phyloP scores from a whole-genome alignment of 2,113 vertebrate genomes.

The Sisor rabdophorus region DNA sequence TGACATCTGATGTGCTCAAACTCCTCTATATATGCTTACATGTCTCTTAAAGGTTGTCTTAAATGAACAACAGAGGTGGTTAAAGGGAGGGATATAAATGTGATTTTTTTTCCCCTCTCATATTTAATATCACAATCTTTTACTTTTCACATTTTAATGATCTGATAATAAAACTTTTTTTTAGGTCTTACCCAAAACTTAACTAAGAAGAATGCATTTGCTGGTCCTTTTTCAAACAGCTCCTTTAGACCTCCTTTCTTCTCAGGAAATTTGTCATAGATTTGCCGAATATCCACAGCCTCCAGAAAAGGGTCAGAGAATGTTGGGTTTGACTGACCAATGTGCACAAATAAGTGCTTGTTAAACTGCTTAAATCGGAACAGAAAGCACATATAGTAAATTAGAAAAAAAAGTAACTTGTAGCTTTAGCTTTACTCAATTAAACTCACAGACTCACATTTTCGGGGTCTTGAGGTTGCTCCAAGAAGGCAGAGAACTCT shows the following conservation, averaged over 20 bases:
- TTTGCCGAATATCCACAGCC: conserved; percentile 88
- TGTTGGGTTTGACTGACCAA: conserved; percentile 85
- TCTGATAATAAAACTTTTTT: conserved; percentile 19
- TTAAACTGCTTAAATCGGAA: conserved; percentile 75
- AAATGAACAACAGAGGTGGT: neutral
- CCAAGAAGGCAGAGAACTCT: conserved; percentile 92
- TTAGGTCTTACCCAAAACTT: conserved; percentile 88
- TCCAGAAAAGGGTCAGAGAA: conserved; percentile 87
- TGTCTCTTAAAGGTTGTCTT: conserved; percentile 6
- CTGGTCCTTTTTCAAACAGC: conserved; percentile 86
- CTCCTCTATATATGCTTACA: conserved; percentile 10
- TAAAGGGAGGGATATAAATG: conserved; percentile 4
- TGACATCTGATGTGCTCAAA: conserved; percentile 15
- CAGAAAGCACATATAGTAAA: neutral
- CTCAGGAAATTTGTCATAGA: conserved; percentile 93
- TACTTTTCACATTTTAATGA: conserved; percentile 2
- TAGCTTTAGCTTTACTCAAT: neutral
- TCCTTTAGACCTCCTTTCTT: conserved; percentile 92
- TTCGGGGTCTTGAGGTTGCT: conserved; percentile 88
- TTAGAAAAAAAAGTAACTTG: neutral
- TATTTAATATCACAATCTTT: neutral
- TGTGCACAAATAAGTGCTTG: conserved; percentile 92
- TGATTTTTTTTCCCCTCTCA: neutral
- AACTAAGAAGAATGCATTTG: conserved; percentile 87
- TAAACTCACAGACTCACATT: conserved; percentile 71